Evolutionary conservation across 1,140 invertebrate species (phyloP).

Genomic region (Lucilia sericata): DNA sequence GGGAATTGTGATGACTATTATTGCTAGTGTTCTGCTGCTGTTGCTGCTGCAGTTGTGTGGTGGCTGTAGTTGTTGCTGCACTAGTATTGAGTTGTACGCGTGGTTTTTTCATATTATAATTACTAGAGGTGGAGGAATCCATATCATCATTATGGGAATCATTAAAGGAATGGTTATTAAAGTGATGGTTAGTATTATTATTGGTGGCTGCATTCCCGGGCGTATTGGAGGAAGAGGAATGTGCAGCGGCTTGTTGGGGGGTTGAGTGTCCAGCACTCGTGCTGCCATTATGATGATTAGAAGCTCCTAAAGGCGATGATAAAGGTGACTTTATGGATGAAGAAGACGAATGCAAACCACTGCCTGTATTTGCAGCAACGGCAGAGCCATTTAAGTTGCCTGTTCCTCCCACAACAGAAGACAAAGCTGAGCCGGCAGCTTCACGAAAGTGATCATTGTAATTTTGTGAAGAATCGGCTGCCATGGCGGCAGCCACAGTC

Average conservation of each 20-base stretch:
- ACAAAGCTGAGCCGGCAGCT: background rate
- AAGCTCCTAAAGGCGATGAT: constrained; percentile 58
- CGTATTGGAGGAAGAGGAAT: constrained; percentile 52
- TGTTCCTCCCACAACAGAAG: constrained; percentile 16
- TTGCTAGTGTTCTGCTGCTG: constrained; percentile 4
- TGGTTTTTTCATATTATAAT: constrained; percentile 60
- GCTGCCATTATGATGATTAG: constrained; percentile 35
- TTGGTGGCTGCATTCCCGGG: constrained; percentile 42
- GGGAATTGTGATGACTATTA: background rate
- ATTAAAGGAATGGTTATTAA: constrained; percentile 52
- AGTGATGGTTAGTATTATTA: constrained; percentile 54
- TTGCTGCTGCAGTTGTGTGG: background rate
- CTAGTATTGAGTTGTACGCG: constrained; percentile 57
- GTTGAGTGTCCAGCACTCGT: constrained; percentile 49
- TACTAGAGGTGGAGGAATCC: constrained; percentile 57
- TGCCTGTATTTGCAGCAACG: constrained; percentile 45
- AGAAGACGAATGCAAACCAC: constrained; percentile 60
- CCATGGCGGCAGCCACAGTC: constrained; percentile 59
- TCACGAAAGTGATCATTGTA: constrained; percentile 63
- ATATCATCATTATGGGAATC: constrained; percentile 55
- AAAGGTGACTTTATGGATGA: constrained; percentile 65
- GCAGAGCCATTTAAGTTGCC: constrained; percentile 48
- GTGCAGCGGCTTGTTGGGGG: constrained; percentile 48
- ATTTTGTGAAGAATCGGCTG: constrained; percentile 59
- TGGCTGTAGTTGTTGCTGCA: constrained; percentile 32